Base-by-base conservation (phyloP, 2,113 vertebrate genomes). In the Argyrosomus japonicus region DNA sequence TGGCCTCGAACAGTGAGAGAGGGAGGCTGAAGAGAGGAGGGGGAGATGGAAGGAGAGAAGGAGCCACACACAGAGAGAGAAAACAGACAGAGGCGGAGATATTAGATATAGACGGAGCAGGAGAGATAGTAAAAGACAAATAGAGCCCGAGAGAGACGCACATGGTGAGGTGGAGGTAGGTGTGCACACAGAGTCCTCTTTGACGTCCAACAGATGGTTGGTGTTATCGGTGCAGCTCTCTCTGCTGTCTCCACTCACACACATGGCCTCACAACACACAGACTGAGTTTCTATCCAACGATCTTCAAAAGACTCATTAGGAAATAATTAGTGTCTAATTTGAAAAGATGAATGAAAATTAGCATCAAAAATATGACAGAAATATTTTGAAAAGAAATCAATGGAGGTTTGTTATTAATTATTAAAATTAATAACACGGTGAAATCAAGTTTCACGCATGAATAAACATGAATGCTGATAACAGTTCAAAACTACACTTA, bases 181-280 rank as follows among this genome's bases (percentile, higher is more conserved):
- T 81, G 78, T 68, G 75, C 70, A 82, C 77, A 77, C 68, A 17
- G 48, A 68, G 74, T 77, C 75, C 32, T 80, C 54, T 75, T 76
- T 87, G 69, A 54, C 25, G 18, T 82, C 72, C 76, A 87, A 72
- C 87, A 90, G 85, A 90, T 91, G 88, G 83, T 81, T 76, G 81
- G 82, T 82, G 88, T 91, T 85, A 79, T 65, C 70, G 68, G 61
- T 64, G 75, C 74, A 78, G 63, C 63, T 73, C 62, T 72, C 58
- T 71, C 50, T 18, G 58, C 74, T 65, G 32, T 62, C 78, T 84
- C 75, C 57, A 23, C 53, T 56, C 36, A 50, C 79, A 74, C 62
- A 74, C 62, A 36, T 60, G 68, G 61, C 23, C 14, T 76, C 50
- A 48, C 18, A 60, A 25, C 50, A 45, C 1, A 6, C 29, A 47